These are phyloP conservation scores for Indri indri DNA, from an alignment of 2,113 vertebrate genomes.

Conservation along the genomic window DNA sequence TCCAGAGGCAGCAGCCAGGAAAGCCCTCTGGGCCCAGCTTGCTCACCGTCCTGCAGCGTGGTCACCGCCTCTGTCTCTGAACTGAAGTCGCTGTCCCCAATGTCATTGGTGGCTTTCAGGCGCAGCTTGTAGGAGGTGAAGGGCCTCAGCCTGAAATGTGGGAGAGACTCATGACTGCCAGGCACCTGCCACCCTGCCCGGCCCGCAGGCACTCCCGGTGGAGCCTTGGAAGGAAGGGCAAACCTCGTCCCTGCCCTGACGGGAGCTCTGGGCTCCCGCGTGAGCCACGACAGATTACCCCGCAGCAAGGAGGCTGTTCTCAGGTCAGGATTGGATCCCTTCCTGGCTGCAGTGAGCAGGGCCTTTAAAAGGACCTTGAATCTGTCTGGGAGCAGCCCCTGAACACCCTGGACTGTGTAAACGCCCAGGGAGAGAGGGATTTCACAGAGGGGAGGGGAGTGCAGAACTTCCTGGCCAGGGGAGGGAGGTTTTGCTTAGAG, in stretches of 20 bases:
- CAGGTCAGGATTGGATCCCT: rapidly evolving
- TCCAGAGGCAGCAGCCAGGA: not conserved
- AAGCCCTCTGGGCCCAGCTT: rapidly evolving
- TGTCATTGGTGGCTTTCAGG: slow-evolving; percentile 96
- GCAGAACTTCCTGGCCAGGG: not conserved
- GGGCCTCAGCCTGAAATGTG: slow-evolving; percentile 88
- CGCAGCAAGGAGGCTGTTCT: not conserved
- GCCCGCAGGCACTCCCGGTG: rapidly evolving
- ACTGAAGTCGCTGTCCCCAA: slow-evolving; percentile 95
- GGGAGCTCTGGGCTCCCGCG: too few relatives aligned
- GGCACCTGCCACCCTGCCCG: too few relatives aligned
- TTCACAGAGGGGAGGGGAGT: rapidly evolving
- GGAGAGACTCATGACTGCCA: not conserved
- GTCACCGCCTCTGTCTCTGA: slow-evolving; percentile 92
- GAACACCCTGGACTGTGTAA: rapidly evolving
- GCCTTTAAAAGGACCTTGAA: rapidly evolving
- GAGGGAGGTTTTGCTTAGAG: rapidly evolving
- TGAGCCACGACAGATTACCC: not conserved
- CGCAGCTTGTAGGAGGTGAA: slow-evolving; percentile 96
- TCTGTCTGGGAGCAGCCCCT: too few relatives aligned
- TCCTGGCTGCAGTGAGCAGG: not conserved
- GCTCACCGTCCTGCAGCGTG: slow-evolving; percentile 96
- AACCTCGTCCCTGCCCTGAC: not conserved
- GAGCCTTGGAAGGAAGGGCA: not conserved
- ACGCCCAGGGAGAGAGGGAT: not conserved